Evolutionary conservation across 2,797 vertebrate genomes (phyloP).

Genomic region (Danio kyathit): DNA sequence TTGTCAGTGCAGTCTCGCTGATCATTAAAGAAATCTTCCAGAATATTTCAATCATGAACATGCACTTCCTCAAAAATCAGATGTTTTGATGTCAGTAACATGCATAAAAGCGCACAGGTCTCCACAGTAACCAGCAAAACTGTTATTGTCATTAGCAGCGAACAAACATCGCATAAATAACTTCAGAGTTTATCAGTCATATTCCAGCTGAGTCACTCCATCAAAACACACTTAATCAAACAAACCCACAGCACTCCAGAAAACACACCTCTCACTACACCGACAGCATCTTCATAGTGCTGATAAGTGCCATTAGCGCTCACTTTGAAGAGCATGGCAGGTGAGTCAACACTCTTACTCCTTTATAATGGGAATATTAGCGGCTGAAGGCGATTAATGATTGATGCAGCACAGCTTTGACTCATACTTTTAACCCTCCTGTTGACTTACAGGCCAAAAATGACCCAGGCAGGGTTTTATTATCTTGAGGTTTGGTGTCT

Average conservation of each 20-base stretch:
- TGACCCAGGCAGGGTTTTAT: too few species aligned
- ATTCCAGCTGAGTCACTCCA: conserved; percentile 23
- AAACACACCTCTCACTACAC: conserved; percentile 37
- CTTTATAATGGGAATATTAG: conserved; percentile 30
- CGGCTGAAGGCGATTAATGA: conserved; percentile 48
- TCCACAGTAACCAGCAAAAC: conserved; percentile 27
- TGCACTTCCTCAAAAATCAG: not conserved
- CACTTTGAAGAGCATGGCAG: conserved; percentile 42
- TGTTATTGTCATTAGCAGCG: not conserved
- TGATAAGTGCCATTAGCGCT: conserved; percentile 44
- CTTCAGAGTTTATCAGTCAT: conserved; percentile 14
- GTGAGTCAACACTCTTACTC: conserved; percentile 50
- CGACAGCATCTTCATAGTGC: conserved; percentile 23
- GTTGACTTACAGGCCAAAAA: too few species aligned
- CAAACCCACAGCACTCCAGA: conserved; percentile 8
- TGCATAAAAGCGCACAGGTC: not conserved
- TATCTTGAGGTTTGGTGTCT: too few species aligned
- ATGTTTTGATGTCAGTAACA: not conserved
- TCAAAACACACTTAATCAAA: conserved; percentile 2
- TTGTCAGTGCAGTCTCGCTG: too few species aligned
- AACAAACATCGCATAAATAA: not conserved
- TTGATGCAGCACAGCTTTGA: conserved; percentile 38
- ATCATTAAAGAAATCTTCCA: not conserved
- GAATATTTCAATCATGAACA: not conserved
- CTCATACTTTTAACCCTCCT: too few species aligned